Conservation (phyloP, 2,797 vertebrate genomes). For the Premnoplex brunnescens region DNA sequence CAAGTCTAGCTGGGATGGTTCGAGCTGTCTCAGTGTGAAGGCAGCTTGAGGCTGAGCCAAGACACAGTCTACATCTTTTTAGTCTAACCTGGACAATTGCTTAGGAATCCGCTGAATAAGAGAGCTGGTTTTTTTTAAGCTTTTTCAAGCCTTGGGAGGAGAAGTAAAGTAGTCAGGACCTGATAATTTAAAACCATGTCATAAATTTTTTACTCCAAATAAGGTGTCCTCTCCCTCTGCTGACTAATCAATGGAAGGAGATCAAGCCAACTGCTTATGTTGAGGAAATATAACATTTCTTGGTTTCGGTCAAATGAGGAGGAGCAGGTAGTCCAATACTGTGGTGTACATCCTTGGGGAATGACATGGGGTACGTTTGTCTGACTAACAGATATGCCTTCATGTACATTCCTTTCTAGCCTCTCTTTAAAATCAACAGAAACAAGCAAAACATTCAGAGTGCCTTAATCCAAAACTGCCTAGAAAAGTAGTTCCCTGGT, state of each 20-base stretch:
- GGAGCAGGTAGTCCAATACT: neutral
- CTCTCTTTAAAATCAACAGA: neutral
- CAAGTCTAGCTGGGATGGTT: fast-evolving
- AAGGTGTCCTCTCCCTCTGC: fast-evolving
- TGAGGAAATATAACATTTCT: neutral
- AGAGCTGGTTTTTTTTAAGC: neutral
- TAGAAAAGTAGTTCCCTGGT: neutral
- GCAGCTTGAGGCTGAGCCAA: neutral
- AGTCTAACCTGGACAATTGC: neutral
- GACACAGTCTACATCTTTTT: neutral
- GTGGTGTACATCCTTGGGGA: neutral
- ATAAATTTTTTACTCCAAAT: neutral
- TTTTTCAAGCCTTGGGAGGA: fast-evolving
- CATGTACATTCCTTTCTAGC: neutral
- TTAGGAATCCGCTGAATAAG: neutral
- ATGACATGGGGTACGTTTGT: neutral
- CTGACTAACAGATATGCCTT: neutral
- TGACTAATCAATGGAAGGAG: neutral
- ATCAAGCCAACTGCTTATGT: neutral
- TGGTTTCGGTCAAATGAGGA: neutral
- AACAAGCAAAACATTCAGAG: neutral
- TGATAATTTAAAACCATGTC: neutral
- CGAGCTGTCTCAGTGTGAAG: neutral
- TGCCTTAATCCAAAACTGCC: fast-evolving
- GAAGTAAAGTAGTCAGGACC: neutral